These are phyloP conservation scores for Drosophila meridiana DNA, from an alignment of 2,888 invertebrate species.

Conservation along the genomic window DNA sequence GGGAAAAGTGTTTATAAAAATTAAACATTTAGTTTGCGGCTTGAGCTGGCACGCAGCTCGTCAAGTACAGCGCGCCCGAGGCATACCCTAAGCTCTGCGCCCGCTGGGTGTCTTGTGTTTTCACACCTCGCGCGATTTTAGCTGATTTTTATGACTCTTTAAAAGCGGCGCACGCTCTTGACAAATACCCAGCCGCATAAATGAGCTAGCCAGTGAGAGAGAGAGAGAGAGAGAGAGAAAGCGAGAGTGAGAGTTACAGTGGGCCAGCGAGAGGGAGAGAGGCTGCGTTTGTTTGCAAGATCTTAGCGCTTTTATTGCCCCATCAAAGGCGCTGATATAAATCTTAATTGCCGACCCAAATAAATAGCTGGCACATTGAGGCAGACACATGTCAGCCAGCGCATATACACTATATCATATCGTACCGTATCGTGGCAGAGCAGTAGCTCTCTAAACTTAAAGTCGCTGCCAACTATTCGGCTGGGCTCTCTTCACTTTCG, in stretches of 20 bases:
- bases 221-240: background rate
- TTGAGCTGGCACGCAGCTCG: slow-evolving; percentile 50
- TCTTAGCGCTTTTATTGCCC: slow-evolving; percentile 74
- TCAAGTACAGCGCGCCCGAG: slow-evolving; percentile 45
- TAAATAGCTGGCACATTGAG: slow-evolving; percentile 70
- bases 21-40: slow-evolving; percentile 75
- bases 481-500: slow-evolving; percentile 46
- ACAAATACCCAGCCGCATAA: slow-evolving; percentile 65
- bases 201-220: slow-evolving; percentile 47
- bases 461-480: slow-evolving; percentile 34
- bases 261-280: background rate
- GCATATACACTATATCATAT: slow-evolving; percentile 25
- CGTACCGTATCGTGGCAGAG: slow-evolving; percentile 13
- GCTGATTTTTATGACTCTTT: slow-evolving; percentile 77
- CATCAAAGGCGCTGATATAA: slow-evolving; percentile 79
- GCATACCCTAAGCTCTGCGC: background rate
- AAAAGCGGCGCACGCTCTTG: slow-evolving; percentile 63
- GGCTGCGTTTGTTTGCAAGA: slow-evolving; percentile 59
- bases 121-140: slow-evolving; percentile 72
- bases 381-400: slow-evolving; percentile 44
- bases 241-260: background rate
- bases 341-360: slow-evolving; percentile 83
- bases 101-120: slow-evolving; percentile 25
- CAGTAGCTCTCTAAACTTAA: slow-evolving; percentile 34
- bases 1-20: slow-evolving; percentile 66